phyloP scores from a whole-genome alignment of 1,140 invertebrate genomes.

The Palaemon carinicauda region DNA sequence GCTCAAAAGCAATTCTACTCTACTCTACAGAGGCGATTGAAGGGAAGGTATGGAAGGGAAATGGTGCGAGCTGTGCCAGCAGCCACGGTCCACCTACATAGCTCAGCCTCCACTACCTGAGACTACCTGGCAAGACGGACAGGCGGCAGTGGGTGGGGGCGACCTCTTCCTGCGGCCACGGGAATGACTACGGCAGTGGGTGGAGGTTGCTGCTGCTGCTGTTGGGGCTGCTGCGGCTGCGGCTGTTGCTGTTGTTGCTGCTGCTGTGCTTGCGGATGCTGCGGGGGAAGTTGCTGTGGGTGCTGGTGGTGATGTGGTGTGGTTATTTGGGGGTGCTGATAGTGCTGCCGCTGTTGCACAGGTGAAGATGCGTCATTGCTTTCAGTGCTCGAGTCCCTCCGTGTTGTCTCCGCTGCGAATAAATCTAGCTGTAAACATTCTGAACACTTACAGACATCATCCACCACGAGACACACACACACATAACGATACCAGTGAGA shows the following conservation, averaged over 20 bases:
- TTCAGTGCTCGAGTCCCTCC: slow-evolving; percentile 35
- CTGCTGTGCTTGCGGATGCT: neutral
- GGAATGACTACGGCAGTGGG: neutral
- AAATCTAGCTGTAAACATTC: neutral
- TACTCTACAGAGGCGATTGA: neutral
- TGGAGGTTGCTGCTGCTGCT: neutral
- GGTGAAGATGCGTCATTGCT: slow-evolving; percentile 49
- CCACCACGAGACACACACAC: too few relatives aligned
- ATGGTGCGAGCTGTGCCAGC: slow-evolving; percentile 39
- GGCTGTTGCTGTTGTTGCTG: slow-evolving; percentile 12
- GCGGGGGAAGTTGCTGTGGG: slow-evolving; percentile 10
- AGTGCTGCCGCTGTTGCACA: slow-evolving; percentile 18
- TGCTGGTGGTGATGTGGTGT: neutral
- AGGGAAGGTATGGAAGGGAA: neutral
- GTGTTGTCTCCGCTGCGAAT: neutral
- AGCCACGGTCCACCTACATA: slow-evolving; percentile 52
- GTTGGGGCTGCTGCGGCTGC: neutral
- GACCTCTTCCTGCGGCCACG: neutral
- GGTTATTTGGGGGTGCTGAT: neutral
- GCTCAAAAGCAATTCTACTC: too few relatives aligned
- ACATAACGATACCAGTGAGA: too few relatives aligned
- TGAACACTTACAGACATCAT: neutral
- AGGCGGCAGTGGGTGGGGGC: slow-evolving; percentile 47
- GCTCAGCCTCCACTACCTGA: slow-evolving; percentile 54
- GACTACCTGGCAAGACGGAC: slow-evolving; percentile 53